Evolutionary conservation across 2,113 vertebrate genomes (phyloP), one percentile per base, ranked within the genome.

Genomic region (Charadrius vociferus): DNA sequence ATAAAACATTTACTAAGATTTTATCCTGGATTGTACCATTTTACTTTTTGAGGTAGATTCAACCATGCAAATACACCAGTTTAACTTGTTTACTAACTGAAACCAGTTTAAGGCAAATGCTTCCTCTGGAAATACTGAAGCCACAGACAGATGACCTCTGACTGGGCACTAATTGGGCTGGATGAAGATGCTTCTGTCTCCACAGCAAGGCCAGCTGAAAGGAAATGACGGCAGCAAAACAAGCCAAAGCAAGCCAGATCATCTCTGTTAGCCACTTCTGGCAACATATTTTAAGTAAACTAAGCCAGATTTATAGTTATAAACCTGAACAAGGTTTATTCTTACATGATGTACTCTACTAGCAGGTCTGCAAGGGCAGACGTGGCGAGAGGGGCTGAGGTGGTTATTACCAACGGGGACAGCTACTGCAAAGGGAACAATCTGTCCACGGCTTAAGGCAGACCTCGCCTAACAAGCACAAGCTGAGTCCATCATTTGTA

Each of bases 201-300:
- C 70, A 82, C 41, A 91, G 70, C 52, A 88, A 88, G 26, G 34
- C 16, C 39, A 88, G 36, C 6, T 45, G 14, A 90, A 91, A 93
- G 4, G 3, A 87, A 79, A 63, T 24, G 0, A 72, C 2, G 10
- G 41, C 56, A 90, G 43, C 52, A 80, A 58, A 90, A 68, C 49
- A 58, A 52, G 67, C 27, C 47, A 73, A 73, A 81, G 30, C 80
- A 93, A 73, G 41, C 9, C 39, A 89, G 49, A 52, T 63, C 43
- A 67, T 22, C 47, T 86, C 59, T 39, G 18, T 45, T 1, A 53
- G 32, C n/a, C 29, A 41, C 41, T 58, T 71, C 61, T 78, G 27
- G 14, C 21, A 81, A 59, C 10, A 9, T 4, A 62, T 32, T 84
- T 78, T 41, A 62, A 32, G 41, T 23, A 55, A 90, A 78, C 63